These are phyloP conservation scores for Lepidurus packardi DNA, from an alignment of 1,140 invertebrate species.

Conservation along the genomic window DNA sequence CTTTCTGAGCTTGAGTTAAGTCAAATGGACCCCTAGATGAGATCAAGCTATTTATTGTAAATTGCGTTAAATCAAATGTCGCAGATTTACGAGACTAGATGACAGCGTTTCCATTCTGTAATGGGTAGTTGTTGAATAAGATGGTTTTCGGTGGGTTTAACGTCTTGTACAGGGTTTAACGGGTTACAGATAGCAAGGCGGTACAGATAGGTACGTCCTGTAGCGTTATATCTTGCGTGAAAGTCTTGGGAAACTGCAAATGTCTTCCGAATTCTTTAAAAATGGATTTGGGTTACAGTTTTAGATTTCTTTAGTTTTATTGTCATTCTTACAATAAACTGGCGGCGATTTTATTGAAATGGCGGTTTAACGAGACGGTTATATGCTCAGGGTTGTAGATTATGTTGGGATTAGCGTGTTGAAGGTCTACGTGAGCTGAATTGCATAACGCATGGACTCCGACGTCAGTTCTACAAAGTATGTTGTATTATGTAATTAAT, in stretches of 20 bases:
- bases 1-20: conserved; percentile 52
- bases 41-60: conserved; percentile 44
- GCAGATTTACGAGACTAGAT: conserved; percentile 47
- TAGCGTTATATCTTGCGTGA: conserved; percentile 28
- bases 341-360: conserved; percentile 26
- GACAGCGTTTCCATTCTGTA: conserved; percentile 50
- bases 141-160: neutral
- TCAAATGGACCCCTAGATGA: conserved; percentile 49
- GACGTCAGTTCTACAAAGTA: conserved; percentile 25
- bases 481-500: neutral
- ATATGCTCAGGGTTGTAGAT: neutral
- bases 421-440: conserved; percentile 28
- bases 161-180: neutral
- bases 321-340: neutral
- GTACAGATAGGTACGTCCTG: conserved; percentile 27
- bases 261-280: neutral
- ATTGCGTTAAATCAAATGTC: conserved; percentile 32
- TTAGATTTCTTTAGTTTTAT: neutral
- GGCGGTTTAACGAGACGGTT: neutral
- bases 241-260: conserved; percentile 25
- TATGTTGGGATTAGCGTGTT: conserved; percentile 6
- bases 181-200: conserved; percentile 2
- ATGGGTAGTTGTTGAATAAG: conserved; percentile 45
- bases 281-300: neutral
- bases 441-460: conserved; percentile 33